A percentile compares a stretch with the other conserved stretches of the same genome.
Evolutionary conservation across 2,797 vertebrate genomes (phyloP).

Genomic region (Enteromius trimaculatus): DNA sequence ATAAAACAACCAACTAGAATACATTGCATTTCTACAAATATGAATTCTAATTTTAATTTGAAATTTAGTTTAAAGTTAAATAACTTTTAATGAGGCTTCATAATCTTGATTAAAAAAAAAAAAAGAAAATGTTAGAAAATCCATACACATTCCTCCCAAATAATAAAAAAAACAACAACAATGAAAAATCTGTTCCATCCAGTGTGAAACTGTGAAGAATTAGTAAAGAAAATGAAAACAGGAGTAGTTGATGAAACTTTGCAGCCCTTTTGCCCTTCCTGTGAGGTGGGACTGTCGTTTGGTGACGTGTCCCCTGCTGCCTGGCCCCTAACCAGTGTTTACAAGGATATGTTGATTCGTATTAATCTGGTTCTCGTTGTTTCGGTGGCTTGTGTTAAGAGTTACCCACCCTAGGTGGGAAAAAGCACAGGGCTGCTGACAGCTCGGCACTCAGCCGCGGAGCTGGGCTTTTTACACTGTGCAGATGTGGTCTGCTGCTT

Average conservation of each 20-base stretch:
- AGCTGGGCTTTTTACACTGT: constrained; percentile 84
- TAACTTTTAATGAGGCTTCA: not conserved
- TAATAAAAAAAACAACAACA: not conserved
- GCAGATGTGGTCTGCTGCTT: constrained; percentile 88
- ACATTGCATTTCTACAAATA: not conserved
- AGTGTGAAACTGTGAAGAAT: constrained; percentile 51
- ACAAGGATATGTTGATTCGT: constrained; percentile 88
- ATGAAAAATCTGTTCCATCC: constrained; percentile 47
- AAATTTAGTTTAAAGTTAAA: not conserved
- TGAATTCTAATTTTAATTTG: not conserved
- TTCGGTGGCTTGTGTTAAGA: constrained; percentile 65
- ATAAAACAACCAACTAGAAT: not conserved
- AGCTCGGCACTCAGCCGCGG: constrained; percentile 77
- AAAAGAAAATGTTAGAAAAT: not conserved
- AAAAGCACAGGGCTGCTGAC: constrained; percentile 74
- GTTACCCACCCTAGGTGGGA: constrained; percentile 63
- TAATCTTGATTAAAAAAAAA: not conserved
- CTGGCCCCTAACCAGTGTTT: constrained; percentile 83
- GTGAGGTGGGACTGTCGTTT: constrained; percentile 58
- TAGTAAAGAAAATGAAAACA: constrained; percentile 58
- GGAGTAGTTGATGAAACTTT: constrained; percentile 61
- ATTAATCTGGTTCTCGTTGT: constrained; percentile 93
- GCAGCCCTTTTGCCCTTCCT: constrained; percentile 77
- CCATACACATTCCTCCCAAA: not conserved
- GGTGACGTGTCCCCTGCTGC: constrained; percentile 69